These are phyloP conservation scores for Perccottus glenii DNA, from an alignment of 2,113 vertebrate genomes.

Conservation along the genomic window DNA sequence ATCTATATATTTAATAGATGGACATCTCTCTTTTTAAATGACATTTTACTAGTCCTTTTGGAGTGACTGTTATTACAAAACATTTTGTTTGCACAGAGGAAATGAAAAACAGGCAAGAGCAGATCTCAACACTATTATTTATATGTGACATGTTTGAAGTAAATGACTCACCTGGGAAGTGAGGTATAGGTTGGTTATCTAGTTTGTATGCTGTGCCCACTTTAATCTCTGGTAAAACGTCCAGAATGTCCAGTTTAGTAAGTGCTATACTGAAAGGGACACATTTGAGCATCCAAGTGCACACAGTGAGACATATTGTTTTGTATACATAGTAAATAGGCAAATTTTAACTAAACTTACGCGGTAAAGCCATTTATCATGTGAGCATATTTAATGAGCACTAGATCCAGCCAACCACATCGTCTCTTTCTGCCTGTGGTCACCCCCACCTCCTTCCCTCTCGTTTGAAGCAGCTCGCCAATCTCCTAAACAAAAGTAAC, in stretches of 20 bases:
- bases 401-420: constrained; percentile 97
- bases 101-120: too few species aligned
- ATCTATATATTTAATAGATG: too few species aligned
- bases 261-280: constrained; percentile 86
- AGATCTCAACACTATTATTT: too few species aligned
- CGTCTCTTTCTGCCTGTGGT: constrained; percentile 95
- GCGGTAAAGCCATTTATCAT: constrained; percentile 99
- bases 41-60: too few species aligned
- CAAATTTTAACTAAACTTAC: constrained; percentile 79
- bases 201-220: constrained; percentile 92
- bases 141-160: too few species aligned
- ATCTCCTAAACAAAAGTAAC: constrained; percentile 75
- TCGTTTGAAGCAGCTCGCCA: constrained; percentile 89
- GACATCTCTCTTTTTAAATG: too few species aligned
- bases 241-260: constrained; percentile 98
- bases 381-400: constrained; percentile 93
- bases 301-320: background rate
- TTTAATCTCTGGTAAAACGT: constrained; percentile 92
- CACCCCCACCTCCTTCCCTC: constrained; percentile 94
- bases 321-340: background rate
- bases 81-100: too few species aligned
- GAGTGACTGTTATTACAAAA: too few species aligned
- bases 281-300: background rate
- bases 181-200: constrained; percentile 89
- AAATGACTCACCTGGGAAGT: constrained; percentile 90